Conservation (phyloP, 2,888 invertebrate genomes). For the Philereme transversata region DNA sequence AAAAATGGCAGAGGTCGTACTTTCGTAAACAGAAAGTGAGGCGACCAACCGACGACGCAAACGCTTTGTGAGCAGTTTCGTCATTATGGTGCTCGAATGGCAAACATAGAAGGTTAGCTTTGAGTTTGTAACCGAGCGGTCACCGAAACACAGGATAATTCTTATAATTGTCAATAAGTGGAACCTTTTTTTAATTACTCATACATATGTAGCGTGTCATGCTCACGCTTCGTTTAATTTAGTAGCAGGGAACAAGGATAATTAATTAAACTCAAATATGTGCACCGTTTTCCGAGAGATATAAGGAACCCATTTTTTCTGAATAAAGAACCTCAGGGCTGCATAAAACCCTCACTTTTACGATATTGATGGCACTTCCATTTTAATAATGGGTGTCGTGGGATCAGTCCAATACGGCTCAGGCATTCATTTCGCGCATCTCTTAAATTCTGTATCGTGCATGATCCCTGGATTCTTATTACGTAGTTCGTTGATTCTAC, state of each 20-base stretch:
- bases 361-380: slow-evolving; percentile 33
- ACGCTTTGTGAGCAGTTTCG: slow-evolving; percentile 25
- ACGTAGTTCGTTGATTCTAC: slow-evolving; percentile 18
- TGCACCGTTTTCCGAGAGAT: background rate
- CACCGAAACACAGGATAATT: slow-evolving; percentile 21
- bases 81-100: slow-evolving; percentile 20
- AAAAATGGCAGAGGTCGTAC: slow-evolving; percentile 1
- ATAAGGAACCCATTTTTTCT: background rate
- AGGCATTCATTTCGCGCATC: slow-evolving; percentile 15
- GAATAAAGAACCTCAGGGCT: slow-evolving; percentile 5
- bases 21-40: slow-evolving; percentile 23
- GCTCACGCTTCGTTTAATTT: background rate
- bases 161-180: slow-evolving; percentile 19
- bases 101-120: slow-evolving; percentile 35
- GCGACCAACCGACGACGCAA: slow-evolving; percentile 2
- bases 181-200: slow-evolving; percentile 8
- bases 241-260: background rate
- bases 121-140: slow-evolving; percentile 25
- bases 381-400: slow-evolving; percentile 32
- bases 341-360: slow-evolving; percentile 20
- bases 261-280: background rate
- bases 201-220: background rate
- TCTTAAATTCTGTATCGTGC: slow-evolving; percentile 18
- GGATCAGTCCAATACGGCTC: slow-evolving; percentile 27
- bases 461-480: slow-evolving; percentile 17